A percentile compares a stretch with the other conserved stretches of the same genome.
These are phyloP conservation scores for Pocillopora damicornis DNA, from an alignment of 64 coral and sea anemone genomes.

Conservation along the genomic window DNA sequence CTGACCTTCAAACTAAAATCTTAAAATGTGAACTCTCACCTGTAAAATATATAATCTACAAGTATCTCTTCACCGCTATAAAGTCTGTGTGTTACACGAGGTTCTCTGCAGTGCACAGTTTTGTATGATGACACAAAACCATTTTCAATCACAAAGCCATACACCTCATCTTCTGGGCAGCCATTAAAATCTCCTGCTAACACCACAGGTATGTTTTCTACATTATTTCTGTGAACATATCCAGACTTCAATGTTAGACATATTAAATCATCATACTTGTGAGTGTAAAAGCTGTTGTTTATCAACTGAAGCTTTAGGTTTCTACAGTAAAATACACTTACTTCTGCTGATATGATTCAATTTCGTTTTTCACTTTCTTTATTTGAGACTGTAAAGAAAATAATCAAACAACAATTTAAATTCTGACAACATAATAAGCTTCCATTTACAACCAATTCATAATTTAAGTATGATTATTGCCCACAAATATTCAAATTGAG, in stretches of 20 bases:
- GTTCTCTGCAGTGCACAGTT: constrained; percentile 75
- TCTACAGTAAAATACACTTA: constrained; percentile 3
- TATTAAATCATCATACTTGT: too few species aligned
- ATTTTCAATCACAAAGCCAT: constrained; percentile 63
- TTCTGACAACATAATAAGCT: not conserved
- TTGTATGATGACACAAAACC: constrained; percentile 82
- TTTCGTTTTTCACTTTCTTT: constrained; percentile 67
- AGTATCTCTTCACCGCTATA: constrained; percentile 68
- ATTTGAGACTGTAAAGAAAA: constrained; percentile 44
- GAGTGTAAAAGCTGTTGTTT: too few species aligned
- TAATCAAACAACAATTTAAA: not conserved
- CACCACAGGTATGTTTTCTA: constrained; percentile 71
- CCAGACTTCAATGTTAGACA: not conserved
- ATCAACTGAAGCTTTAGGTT: too few species aligned
- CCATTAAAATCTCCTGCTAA: constrained; percentile 92
- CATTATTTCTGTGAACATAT: constrained; percentile 46
- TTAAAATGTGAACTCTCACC: constrained; percentile 29
- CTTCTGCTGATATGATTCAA: constrained; percentile 67
- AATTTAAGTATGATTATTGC: not conserved
- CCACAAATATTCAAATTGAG: not conserved
- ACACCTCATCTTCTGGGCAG: constrained; percentile 73
- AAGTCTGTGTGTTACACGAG: constrained; percentile 82
- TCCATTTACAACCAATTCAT: not conserved
- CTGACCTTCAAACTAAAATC: too few species aligned
- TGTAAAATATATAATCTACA: constrained; percentile 99